Percentiles rank a stretch among this genome's conserved stretches.
Conservation (phyloP, 2,888 invertebrate species). For the Hirtodrosophila trivittata region DNA sequence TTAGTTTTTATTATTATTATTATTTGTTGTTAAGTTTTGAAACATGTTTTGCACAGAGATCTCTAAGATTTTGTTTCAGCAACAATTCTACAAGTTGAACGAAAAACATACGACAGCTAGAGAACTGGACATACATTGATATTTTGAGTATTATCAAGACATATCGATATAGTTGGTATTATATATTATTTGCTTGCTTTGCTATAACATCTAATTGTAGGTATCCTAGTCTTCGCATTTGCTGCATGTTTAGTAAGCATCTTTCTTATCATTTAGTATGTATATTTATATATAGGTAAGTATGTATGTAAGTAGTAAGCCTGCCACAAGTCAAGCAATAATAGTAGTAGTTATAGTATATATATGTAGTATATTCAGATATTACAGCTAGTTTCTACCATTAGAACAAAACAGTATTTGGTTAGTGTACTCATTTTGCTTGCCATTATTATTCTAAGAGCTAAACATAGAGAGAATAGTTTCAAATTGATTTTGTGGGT, state of each 20-base stretch:
- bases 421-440: constrained; percentile 66
- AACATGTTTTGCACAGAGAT: constrained; percentile 38
- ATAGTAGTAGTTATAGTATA: constrained; percentile 22
- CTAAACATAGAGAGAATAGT: constrained; percentile 52
- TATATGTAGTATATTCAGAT: constrained; percentile 16
- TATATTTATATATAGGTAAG: constrained; percentile 20
- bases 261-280: constrained; percentile 49
- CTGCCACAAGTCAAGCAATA: constrained; percentile 62
- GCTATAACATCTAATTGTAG: constrained; percentile 14
- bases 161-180: constrained; percentile 44
- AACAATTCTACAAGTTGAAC: constrained; percentile 61
- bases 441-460: constrained; percentile 56
- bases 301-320: constrained; percentile 43
- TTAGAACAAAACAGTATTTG: constrained; percentile 47
- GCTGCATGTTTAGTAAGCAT: constrained; percentile 61
- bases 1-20: constrained; percentile 3
- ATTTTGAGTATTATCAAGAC: constrained; percentile 50
- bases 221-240: constrained; percentile 37
- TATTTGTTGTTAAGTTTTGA: constrained; percentile 24
- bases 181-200: constrained; percentile 24
- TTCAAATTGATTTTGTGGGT: constrained; percentile 7
- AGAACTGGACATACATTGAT: constrained; percentile 54
- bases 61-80: constrained; percentile 33
- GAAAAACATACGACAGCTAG: constrained; percentile 65
- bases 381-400: constrained; percentile 67